Conservation (phyloP, 2,888 invertebrate species). For the Lypha dubia region DNA sequence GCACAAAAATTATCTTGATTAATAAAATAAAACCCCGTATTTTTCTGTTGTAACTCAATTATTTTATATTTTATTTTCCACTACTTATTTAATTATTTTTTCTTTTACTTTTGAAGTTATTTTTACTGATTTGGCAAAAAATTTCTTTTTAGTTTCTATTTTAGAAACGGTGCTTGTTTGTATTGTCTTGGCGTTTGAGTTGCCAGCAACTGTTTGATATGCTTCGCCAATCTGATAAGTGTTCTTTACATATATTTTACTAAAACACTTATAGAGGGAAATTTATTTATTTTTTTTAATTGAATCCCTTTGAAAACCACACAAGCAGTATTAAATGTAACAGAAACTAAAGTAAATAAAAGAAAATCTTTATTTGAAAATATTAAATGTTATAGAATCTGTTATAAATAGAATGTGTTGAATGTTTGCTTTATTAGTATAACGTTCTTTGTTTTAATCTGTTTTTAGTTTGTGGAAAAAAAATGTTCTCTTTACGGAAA, state of each 20-base stretch:
- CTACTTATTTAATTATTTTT: too few species aligned
- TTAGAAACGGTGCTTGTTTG: not conserved
- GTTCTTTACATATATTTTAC: not conserved
- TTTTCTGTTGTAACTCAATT: too few species aligned
- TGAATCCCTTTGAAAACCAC: constrained; percentile 19
- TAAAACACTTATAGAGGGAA: not conserved
- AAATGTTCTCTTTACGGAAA: not conserved
- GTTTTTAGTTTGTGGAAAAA: not conserved
- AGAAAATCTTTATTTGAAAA: constrained; percentile 15
- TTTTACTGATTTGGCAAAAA: too few species aligned
- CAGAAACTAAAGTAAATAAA: not conserved
- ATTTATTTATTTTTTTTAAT: not conserved
- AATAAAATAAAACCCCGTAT: too few species aligned
- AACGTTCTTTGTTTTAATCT: constrained; percentile 20
- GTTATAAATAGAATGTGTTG: not conserved
- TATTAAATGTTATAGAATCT: constrained; percentile 7
- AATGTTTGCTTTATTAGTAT: not conserved
- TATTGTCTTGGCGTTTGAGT: not conserved
- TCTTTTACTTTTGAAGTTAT: too few species aligned
- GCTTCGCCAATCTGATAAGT: not conserved
- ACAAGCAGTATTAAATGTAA: constrained; percentile 5
- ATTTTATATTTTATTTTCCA: too few species aligned
- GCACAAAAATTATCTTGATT: too few species aligned
- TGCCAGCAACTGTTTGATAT: not conserved
- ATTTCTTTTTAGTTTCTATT: too few species aligned